A percentile compares a stretch with the other conserved stretches of the same genome.
Evolutionary conservation across 2,888 invertebrate genomes (phyloP).

Genomic region (Sinopyrophorus schimmeli): DNA sequence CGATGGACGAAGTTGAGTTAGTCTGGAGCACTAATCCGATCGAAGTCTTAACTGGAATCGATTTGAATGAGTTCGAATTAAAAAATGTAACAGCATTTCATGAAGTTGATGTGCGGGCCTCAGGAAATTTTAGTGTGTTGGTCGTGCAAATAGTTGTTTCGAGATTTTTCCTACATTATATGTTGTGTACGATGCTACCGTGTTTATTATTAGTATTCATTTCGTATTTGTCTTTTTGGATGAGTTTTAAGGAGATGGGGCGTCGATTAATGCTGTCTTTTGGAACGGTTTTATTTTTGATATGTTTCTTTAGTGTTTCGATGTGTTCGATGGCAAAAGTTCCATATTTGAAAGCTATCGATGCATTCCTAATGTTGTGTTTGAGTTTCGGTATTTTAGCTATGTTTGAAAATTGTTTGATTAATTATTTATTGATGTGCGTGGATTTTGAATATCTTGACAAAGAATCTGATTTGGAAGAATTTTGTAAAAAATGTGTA

Average conservation of each 20-base stretch:
- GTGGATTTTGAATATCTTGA: slow-evolving; percentile 13
- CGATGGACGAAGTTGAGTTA: slow-evolving; percentile 41
- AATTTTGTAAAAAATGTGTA: slow-evolving; percentile 19
- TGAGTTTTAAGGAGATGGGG: slow-evolving; percentile 28
- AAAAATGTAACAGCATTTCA: slow-evolving; percentile 35
- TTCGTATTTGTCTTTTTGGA: slow-evolving; percentile 39
- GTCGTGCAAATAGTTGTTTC: slow-evolving; percentile 36
- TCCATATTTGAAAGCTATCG: slow-evolving; percentile 38
- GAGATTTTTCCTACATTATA: slow-evolving; percentile 35
- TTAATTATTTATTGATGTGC: slow-evolving; percentile 25
- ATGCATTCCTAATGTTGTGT: slow-evolving; percentile 37
- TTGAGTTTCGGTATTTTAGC: slow-evolving; percentile 35
- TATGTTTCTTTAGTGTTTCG: slow-evolving; percentile 22
- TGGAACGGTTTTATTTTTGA: slow-evolving; percentile 12
- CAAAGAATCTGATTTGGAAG: slow-evolving; percentile 13
- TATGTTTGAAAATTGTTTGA: slow-evolving; percentile 35
- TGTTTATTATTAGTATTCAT: slow-evolving; percentile 36
- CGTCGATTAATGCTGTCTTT: slow-evolving; percentile 24
- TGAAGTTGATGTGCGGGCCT: slow-evolving; percentile 38
- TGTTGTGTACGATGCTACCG: slow-evolving; percentile 39
- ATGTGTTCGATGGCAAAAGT: slow-evolving; percentile 4
- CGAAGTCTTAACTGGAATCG: slow-evolving; percentile 25
- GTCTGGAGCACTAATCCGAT: slow-evolving; percentile 38
- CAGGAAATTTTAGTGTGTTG: slow-evolving; percentile 41
- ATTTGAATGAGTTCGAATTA: slow-evolving; percentile 39